Evolutionary conservation across 2,888 invertebrate species (phyloP), one percentile per base, ranked within the genome.

Genomic region (Leptinotarsa peninsularis): DNA sequence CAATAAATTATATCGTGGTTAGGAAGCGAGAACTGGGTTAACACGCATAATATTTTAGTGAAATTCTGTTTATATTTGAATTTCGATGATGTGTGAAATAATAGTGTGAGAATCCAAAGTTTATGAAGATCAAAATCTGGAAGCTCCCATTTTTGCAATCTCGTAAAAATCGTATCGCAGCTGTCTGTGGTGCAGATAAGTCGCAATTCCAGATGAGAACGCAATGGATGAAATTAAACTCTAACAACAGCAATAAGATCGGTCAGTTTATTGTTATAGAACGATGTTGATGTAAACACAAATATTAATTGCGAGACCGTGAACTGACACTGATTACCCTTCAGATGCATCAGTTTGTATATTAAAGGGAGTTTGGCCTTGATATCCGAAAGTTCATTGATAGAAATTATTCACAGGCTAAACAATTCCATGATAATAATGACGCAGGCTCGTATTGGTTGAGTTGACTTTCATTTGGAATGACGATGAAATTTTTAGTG

Each of bases 1-100:
- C 63, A 63, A 63, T 63, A 33, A 73, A 75, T 67, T 52, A 60
- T 56, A 33, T 72, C 60, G 18, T 18, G 18, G 17, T 43, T 63
- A n/a, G 4, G 10, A 56, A 17, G 4, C n/a, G 68, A 15, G 69
- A 76, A 74, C 43, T 76, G 73, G 76, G 76, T 76, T 76, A 74
- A 72, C 58, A 66, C 54, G 58, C 72, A 66, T 18, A 43, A 76
- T 70, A 76, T 74, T 69, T 72, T 66, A 72, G 68, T 54, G 52
- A n/a, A 33, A 66, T 33, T 67, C 63, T 74, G 68, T 76, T 76
- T 72, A 69, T 66, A 69, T 72, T 70, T 66, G 49, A 56, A 27
- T 10, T 17, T 17, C n/a, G 63, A 33, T 10, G 63, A 63, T 27
- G 4, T 63, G 63, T 33, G 63, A 43, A 63, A 33, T 63, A 17